phyloP scores from a whole-genome alignment of 1,140 invertebrate genomes.

The Dendrolimus punctatus region DNA sequence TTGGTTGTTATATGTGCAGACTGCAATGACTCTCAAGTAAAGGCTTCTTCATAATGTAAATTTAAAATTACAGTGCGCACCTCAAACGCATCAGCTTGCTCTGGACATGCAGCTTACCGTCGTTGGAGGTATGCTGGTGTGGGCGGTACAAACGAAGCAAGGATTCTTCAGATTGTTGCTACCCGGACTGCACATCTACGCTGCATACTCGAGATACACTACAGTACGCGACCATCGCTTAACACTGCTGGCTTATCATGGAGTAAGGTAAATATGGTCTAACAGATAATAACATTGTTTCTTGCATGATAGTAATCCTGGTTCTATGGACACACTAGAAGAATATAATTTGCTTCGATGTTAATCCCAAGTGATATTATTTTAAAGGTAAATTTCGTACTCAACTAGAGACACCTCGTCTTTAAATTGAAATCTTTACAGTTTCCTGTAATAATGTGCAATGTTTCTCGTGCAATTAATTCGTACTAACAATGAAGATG shows the following conservation, averaged over 20 bases:
- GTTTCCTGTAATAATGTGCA: too few species aligned
- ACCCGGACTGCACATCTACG: conserved; percentile 70
- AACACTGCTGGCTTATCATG: conserved; percentile 77
- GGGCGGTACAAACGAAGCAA: conserved; percentile 74
- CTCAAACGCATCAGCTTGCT: conserved; percentile 81
- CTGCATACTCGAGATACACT: conserved; percentile 76
- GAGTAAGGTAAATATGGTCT: conserved; percentile 73
- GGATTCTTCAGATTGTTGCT: conserved; percentile 71
- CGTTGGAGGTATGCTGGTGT: conserved; percentile 79
- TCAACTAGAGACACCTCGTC: too few species aligned
- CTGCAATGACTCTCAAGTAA: too few species aligned
- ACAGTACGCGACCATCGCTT: conserved; percentile 74
- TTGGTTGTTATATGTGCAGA: too few species aligned
- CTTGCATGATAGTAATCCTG: neutral
- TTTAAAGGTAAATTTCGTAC: conserved; percentile 1
- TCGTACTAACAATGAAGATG: too few species aligned
- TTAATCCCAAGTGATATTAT: conserved; percentile 1
- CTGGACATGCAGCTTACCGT: conserved; percentile 88
- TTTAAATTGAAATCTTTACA: too few species aligned
- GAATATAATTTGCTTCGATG: neutral
- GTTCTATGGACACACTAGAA: too few species aligned
- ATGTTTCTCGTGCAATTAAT: too few species aligned
- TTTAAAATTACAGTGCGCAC: conserved; percentile 74
- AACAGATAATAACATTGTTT: neutral
- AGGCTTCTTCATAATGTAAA: neutral